A percentile compares a stretch with the other conserved stretches of the same genome.
These are phyloP conservation scores for Gallinago paraguaiae DNA, from an alignment of 2,113 vertebrate species.

Conservation along the genomic window DNA sequence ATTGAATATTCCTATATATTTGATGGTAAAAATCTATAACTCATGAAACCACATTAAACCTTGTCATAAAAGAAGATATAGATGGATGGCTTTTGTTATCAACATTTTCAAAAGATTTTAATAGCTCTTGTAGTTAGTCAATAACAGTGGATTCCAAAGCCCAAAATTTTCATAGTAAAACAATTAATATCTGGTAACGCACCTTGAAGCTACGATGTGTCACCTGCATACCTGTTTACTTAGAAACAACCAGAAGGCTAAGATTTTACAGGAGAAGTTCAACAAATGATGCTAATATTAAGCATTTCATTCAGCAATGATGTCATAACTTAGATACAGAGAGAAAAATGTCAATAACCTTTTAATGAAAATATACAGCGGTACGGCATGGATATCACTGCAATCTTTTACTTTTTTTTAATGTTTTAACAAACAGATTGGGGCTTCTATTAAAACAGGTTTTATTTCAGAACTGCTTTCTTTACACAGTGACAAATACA, in stretches of 20 bases:
- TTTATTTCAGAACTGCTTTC: neutral
- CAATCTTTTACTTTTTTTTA: neutral
- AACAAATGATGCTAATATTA: neutral
- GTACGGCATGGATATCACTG: slow-evolving; percentile 38
- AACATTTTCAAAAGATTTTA: neutral
- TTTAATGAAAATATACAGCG: slow-evolving; percentile 32
- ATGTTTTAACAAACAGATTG: neutral
- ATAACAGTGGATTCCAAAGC: neutral
- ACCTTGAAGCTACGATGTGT: neutral
- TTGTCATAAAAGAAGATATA: neutral
- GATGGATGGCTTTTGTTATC: neutral
- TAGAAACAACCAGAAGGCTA: neutral
- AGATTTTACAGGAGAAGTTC: neutral
- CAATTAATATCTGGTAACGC: neutral
- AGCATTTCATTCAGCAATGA: neutral
- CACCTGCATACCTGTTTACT: neutral
- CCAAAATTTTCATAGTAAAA: neutral
- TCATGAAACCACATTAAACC: neutral
- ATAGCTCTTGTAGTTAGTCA: neutral
- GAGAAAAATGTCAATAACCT: slow-evolving; percentile 1
- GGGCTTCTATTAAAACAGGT: neutral
- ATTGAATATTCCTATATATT: neutral
- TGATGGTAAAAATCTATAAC: neutral
- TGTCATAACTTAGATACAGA: neutral
- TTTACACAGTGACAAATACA: neutral